phyloP scores from a whole-genome alignment of 2,113 vertebrate genomes.

The Synodontis membranacea region DNA sequence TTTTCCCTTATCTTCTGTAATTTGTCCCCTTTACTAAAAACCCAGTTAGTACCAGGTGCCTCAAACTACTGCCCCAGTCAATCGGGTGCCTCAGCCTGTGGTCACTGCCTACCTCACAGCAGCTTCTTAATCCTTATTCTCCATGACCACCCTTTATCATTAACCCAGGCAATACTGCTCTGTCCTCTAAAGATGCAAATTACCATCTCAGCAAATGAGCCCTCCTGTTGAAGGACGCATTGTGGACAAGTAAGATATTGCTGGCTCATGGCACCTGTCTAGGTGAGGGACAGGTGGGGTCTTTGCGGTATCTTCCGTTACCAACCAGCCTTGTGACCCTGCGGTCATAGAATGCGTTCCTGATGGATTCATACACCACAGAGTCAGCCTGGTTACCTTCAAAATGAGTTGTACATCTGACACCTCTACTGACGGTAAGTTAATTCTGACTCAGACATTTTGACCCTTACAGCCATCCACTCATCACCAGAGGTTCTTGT shows the following conservation, averaged over 20 bases:
- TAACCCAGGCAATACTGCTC: background rate
- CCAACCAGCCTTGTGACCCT: background rate
- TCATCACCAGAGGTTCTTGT: background rate
- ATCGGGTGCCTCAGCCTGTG: background rate
- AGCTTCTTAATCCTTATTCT: background rate
- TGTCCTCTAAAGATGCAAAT: background rate
- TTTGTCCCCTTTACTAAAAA: background rate
- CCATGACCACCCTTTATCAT: background rate
- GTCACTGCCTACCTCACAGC: background rate
- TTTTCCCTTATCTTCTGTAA: background rate
- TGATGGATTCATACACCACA: background rate
- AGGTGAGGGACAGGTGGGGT: background rate
- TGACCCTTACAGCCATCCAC: slow-evolving; percentile 4
- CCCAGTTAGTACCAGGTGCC: background rate
- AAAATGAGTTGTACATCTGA: background rate
- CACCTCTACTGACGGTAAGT: background rate
- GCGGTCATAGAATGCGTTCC: background rate
- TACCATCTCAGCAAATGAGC: background rate
- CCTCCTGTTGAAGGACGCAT: too few species aligned
- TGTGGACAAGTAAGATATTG: background rate
- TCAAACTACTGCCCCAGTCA: background rate
- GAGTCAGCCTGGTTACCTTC: background rate
- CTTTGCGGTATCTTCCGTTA: background rate
- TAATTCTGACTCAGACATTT: background rate
- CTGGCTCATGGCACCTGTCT: background rate